phyloP scores from a whole-genome alignment of 2,113 vertebrate genomes.

The Daubentonia madagascariensis region DNA sequence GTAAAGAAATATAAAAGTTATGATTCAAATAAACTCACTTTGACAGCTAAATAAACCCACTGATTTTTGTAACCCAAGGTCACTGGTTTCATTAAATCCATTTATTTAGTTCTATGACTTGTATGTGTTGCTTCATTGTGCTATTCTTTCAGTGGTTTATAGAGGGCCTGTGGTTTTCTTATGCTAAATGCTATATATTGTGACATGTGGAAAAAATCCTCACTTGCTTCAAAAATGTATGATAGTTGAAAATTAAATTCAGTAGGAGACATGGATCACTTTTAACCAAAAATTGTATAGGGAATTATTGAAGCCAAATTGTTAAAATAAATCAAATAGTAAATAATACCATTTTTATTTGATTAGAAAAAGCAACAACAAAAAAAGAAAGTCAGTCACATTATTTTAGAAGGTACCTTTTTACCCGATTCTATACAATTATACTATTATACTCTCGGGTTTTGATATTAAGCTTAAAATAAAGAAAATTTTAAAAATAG shows the following conservation, averaged over 20 bases:
- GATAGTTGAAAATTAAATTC: not conserved
- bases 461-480: not conserved
- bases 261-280: not conserved
- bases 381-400: not conserved
- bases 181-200: not conserved
- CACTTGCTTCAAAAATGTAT: not conserved
- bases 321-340: not conserved
- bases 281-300: not conserved
- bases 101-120: not conserved
- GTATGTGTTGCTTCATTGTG: not conserved
- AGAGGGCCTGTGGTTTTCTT: not conserved
- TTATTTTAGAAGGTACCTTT: not conserved
- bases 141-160: not conserved
- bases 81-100: constrained; percentile 20
- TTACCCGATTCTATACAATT: not conserved
- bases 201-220: not conserved
- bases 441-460: not conserved
- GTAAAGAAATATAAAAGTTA: constrained; percentile 20
- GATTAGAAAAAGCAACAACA: not conserved
- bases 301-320: not conserved
- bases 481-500: not conserved
- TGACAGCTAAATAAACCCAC: constrained; percentile 43
- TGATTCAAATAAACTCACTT: constrained; percentile 41
- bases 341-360: not conserved
- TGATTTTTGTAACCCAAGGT: constrained; percentile 46